Base-by-base conservation (phyloP, 2,113 vertebrate species). In the Micromys minutus region DNA sequence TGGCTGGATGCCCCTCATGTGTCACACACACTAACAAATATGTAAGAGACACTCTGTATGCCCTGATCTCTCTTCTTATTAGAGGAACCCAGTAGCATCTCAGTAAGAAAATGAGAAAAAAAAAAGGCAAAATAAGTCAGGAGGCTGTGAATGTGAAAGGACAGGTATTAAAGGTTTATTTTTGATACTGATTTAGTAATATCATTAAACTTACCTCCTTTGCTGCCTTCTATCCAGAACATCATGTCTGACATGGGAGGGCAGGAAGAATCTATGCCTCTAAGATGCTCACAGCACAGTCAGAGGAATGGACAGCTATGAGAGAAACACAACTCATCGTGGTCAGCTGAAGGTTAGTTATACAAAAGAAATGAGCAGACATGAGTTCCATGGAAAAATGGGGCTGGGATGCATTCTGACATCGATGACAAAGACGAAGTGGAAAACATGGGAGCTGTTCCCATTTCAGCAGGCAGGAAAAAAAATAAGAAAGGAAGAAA, bases 101-200 rank as follows among this genome's bases (percentile, higher is more conserved):
- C 4, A 42, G 59, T 36, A 31, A 94, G 39, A 12, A 34, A 34
- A 72, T 24, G 59, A 90, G 4, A 71, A 65, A 7, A 74, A 81
- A n/a, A 13, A 97, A 88, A 90, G 91, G 42, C 16, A 0, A 86
- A 22, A 61, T 29, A 90, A 87, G 93, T 47, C 24, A 90, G 31
- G 39, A 80, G 26, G 1, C 8, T 79, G 15, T 61, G 47, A 94
- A 74, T 81, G 88, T 75, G 31, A 79, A 94, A 45, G 22, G 47
- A 57, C 86, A 29, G 36, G 71, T 75, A 31, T 81, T 52, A 39
- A 84, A 34, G 29, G 12, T 19, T 69, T 80, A 45, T 50, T n/a
- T 84, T 71, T 71, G 24, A n/a, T 47, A 81, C 65, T 7, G 47
- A 89, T 88, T 93, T 91, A 77, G 31, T 42, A 52, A 11, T 89